A percentile compares a stretch with the other conserved stretches of the same genome.
These are phyloP conservation scores for Numenius phaeopus DNA, from an alignment of 2,797 vertebrate species.

Conservation along the genomic window DNA sequence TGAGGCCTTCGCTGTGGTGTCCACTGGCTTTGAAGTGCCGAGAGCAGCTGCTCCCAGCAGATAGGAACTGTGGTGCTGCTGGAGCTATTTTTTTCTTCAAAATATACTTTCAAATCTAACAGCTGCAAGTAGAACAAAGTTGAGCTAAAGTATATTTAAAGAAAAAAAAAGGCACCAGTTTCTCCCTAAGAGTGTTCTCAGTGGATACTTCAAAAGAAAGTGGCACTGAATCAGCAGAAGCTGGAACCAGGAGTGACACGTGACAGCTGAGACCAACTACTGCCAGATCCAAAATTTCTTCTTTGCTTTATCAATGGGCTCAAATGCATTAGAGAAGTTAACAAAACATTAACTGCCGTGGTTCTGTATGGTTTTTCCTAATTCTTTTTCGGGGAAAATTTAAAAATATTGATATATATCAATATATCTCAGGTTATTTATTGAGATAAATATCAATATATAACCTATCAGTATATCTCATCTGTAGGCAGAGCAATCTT, in stretches of 20 bases:
- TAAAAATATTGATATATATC: neutral
- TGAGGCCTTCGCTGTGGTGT: slow-evolving; percentile 70
- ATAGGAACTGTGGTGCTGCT: slow-evolving; percentile 63
- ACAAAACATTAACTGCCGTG: neutral
- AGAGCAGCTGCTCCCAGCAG: slow-evolving; percentile 75
- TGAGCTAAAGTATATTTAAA: slow-evolving; percentile 69
- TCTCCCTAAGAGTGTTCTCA: slow-evolving; percentile 43
- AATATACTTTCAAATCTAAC: slow-evolving; percentile 74
- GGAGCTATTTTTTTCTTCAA: slow-evolving; percentile 57
- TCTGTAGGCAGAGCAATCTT: neutral
- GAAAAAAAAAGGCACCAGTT: slow-evolving; percentile 19
- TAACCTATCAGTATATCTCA: neutral
- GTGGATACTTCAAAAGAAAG: slow-evolving; percentile 66
- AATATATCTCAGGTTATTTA: neutral
- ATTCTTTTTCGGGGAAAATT: neutral
- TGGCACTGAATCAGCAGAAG: slow-evolving; percentile 34
- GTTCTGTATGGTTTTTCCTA: fast-evolving
- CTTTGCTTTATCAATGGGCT: neutral
- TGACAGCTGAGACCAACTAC: slow-evolving; percentile 1
- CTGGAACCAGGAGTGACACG: neutral
- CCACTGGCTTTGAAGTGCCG: slow-evolving; percentile 73
- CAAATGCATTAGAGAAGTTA: neutral
- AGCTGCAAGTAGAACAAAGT: slow-evolving; percentile 74
- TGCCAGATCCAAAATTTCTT: neutral
- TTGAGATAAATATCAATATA: neutral